Percentiles rank a stretch among this genome's conserved stretches.
These are phyloP conservation scores for Centropus bengalensis DNA, from an alignment of 2,113 vertebrate species.

Conservation along the genomic window DNA sequence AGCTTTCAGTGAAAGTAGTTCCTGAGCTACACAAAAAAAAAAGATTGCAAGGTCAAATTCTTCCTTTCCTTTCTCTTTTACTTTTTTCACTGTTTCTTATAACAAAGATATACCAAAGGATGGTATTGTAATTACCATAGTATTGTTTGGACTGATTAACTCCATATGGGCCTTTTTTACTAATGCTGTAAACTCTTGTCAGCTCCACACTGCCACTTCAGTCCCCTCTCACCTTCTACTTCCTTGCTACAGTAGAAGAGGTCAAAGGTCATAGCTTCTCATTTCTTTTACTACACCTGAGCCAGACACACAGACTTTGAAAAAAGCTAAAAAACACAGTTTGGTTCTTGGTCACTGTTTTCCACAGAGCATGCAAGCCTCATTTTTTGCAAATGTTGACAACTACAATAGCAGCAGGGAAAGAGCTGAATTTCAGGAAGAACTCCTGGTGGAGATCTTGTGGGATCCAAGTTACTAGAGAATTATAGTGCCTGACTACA, in stretches of 20 bases:
- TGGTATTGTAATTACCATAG: background rate
- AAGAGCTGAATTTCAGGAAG: background rate
- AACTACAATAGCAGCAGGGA: background rate
- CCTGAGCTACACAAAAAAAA: background rate
- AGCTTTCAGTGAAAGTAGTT: background rate
- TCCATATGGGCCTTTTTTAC: background rate
- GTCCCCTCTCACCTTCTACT: background rate
- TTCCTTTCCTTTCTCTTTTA: background rate
- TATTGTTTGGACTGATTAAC: background rate
- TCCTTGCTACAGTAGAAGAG: background rate
- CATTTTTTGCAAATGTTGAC: background rate
- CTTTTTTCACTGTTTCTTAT: background rate
- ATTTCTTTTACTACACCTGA: background rate
- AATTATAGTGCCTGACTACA: background rate
- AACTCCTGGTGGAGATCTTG: background rate
- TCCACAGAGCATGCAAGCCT: background rate
- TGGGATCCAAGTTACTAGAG: background rate
- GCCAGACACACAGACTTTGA: background rate
- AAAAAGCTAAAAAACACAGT: background rate
- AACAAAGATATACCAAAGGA: background rate
- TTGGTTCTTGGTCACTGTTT: background rate
- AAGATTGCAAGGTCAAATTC: slow-evolving; percentile 1
- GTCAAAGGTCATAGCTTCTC: background rate
- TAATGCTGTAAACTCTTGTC: background rate
- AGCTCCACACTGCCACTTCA: background rate